Conservation (phyloP, 2,797 vertebrate genomes). For the Pseudochaenichthys georgianus region DNA sequence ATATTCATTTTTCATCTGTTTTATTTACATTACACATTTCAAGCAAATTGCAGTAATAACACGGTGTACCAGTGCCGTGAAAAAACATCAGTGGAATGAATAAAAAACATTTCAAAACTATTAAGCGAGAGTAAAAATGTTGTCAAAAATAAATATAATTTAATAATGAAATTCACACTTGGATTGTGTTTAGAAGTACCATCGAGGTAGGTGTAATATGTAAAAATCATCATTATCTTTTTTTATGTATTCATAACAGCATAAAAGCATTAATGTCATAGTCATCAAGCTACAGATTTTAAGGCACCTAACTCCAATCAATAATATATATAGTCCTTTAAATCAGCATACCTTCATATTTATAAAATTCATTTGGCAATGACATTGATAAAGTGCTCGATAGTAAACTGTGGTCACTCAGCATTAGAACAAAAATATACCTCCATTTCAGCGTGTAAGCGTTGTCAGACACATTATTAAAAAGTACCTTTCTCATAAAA, state of each 20-base stretch:
- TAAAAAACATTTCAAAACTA: conserved; percentile 23
- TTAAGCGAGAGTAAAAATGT: conserved; percentile 12
- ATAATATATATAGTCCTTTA: conserved; percentile 9
- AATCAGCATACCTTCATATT: conserved; percentile 29
- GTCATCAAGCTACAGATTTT: neutral
- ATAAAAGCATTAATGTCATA: conserved; percentile 20
- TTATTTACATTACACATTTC: conserved; percentile 57
- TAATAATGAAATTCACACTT: conserved; percentile 26
- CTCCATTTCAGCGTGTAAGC: conserved; percentile 26
- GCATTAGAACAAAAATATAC: conserved; percentile 51
- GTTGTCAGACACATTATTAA: conserved; percentile 30
- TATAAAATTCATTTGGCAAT: conserved; percentile 36
- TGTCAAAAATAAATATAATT: conserved; percentile 59
- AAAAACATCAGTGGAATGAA: conserved; percentile 30
- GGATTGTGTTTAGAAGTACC: conserved; percentile 49
- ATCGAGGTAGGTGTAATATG: conserved; percentile 66
- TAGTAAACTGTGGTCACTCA: conserved; percentile 61
- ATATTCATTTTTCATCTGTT: neutral
- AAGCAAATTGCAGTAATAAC: conserved; percentile 41
- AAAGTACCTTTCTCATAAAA: conserved; percentile 66
- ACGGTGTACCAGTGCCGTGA: conserved; percentile 42
- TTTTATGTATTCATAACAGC: conserved; percentile 11
- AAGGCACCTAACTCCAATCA: conserved; percentile 55
- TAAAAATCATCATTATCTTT: conserved; percentile 28
- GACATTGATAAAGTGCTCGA: conserved; percentile 80